Conservation (phyloP, 1,140 invertebrate species). For the Mamestra configurata region DNA sequence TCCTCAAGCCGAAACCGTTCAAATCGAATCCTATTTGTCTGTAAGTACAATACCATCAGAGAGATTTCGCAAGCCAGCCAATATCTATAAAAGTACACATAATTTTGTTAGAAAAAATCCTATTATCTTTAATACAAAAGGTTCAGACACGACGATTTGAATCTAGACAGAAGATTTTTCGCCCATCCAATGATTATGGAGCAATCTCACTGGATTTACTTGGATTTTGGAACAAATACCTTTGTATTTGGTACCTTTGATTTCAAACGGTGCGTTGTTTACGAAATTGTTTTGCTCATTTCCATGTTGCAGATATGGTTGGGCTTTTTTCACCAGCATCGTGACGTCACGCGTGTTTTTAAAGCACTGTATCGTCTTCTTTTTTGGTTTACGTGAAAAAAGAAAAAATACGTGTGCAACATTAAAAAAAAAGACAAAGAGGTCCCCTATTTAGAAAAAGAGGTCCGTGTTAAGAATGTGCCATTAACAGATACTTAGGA, state of each 20-base stretch:
- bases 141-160: conserved; percentile 27
- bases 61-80: conserved; percentile 17
- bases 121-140: conserved; percentile 31
- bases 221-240: conserved; percentile 43
- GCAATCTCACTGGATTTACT: conserved; percentile 40
- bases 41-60: conserved; percentile 26
- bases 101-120: conserved; percentile 31
- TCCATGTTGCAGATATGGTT: background rate
- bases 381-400: too few relatives aligned
- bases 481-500: too few relatives aligned
- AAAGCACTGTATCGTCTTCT: too few relatives aligned
- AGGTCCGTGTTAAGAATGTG: too few relatives aligned
- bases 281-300: conserved; percentile 22
- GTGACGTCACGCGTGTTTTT: too few relatives aligned
- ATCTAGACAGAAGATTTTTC: conserved; percentile 42
- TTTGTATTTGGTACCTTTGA: conserved; percentile 46
- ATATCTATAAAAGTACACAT: conserved; percentile 40
- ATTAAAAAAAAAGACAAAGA: too few relatives aligned
- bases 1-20: conserved; percentile 11
- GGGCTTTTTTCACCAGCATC: background rate
- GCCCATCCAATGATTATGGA: conserved; percentile 43
- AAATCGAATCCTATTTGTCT: conserved; percentile 42
- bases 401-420: too few relatives aligned
- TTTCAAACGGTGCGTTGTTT: conserved; percentile 30
- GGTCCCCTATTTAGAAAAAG: too few relatives aligned